Conservation (phyloP, 1,140 invertebrate species). For the Helicoverpa zea region DNA sequence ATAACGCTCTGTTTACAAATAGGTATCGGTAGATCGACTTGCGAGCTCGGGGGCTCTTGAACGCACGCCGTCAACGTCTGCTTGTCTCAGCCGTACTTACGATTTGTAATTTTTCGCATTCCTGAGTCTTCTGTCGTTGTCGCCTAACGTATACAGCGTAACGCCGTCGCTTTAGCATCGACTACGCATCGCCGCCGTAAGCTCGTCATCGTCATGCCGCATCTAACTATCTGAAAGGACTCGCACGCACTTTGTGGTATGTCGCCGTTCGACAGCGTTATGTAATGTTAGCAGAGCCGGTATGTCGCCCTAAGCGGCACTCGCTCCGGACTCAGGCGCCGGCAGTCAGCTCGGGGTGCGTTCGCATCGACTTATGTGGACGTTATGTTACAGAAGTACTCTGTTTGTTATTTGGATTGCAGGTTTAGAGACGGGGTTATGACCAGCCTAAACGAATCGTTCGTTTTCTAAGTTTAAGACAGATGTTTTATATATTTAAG, state of each 20-base stretch:
- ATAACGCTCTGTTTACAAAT: conserved; percentile 20
- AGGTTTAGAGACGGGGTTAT: conserved; percentile 18
- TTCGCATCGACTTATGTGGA: conserved; percentile 27
- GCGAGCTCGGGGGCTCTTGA: conserved; percentile 25
- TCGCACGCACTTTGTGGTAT: conserved; percentile 59
- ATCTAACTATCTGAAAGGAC: conserved; percentile 67
- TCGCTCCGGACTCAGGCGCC: not conserved
- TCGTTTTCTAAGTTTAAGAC: not conserved
- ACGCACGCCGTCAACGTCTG: conserved; percentile 47
- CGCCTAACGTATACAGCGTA: conserved; percentile 64
- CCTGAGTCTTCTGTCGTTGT: conserved; percentile 58
- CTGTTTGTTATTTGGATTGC: not conserved
- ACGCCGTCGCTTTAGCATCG: conserved; percentile 59
- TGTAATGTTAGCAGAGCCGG: conserved; percentile 21
- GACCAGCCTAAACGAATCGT: conserved; percentile 20
- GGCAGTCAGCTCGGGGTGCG: conserved; percentile 22
- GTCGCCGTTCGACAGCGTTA: conserved; percentile 49
- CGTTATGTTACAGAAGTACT: conserved; percentile 17
- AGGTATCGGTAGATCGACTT: conserved; percentile 34
- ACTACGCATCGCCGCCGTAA: conserved; percentile 58
- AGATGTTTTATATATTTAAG: conserved; percentile 1
- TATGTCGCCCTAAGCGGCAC: conserved; percentile 12
- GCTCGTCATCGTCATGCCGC: conserved; percentile 54
- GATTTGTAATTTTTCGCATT: conserved; percentile 60
- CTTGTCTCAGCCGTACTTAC: conserved; percentile 64